phyloP scores from a whole-genome alignment of 2,113 vertebrate species.

The Oceanodroma tethys region DNA sequence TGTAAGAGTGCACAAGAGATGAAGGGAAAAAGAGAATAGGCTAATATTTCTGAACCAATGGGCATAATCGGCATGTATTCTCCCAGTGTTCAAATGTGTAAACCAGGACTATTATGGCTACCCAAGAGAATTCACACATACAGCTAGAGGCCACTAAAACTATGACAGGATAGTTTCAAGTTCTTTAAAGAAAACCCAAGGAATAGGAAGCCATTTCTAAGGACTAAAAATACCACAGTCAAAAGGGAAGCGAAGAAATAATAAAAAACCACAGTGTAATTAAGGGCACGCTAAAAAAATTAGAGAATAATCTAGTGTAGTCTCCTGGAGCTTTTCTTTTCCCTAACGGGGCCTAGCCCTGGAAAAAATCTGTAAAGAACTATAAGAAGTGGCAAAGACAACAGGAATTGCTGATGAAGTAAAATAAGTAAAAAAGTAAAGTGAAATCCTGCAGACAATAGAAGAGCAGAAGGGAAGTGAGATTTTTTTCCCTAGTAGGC shows the following conservation, averaged over 20 bases:
- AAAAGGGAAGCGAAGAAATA: neutral
- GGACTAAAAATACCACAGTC: neutral
- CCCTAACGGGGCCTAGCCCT: neutral
- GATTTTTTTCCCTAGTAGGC: neutral
- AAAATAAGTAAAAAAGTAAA: neutral
- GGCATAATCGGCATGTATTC: neutral
- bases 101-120: neutral
- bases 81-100: neutral
- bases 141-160: neutral
- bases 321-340: neutral
- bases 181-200: neutral
- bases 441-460: slow-evolving; percentile 7
- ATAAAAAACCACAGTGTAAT: neutral
- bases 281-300: neutral
- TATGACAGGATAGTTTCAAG: neutral
- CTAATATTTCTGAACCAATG: neutral
- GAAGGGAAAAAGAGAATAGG: neutral
- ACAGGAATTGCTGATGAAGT: neutral
- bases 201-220: neutral
- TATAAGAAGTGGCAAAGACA: neutral
- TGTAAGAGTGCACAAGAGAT: neutral
- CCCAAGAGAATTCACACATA: neutral
- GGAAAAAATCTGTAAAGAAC: neutral
- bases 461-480: slow-evolving; percentile 17
- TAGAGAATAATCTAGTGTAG: neutral